phyloP scores from a whole-genome alignment of 2,888 invertebrate genomes.

The Gonocerus acuteangulatus region DNA sequence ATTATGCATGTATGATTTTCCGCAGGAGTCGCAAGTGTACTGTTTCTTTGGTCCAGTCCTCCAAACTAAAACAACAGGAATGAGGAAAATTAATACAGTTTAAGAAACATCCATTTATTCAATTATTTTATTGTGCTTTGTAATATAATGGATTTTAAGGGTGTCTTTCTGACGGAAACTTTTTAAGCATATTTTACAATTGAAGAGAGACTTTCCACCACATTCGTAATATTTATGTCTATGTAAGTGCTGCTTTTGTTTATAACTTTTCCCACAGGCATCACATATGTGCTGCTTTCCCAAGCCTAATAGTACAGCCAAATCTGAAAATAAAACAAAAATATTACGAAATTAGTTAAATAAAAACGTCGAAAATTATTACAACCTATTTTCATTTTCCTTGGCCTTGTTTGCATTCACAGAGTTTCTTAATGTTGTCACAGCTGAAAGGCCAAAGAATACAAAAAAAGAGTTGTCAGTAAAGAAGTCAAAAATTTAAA shows the following conservation, averaged over 20 bases:
- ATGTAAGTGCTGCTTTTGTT: constrained; percentile 30
- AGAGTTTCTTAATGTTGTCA: too few relatives aligned
- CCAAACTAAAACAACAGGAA: neutral
- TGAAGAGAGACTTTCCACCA: constrained; percentile 30
- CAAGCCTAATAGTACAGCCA: neutral
- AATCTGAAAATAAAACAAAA: neutral
- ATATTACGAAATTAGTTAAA: too few relatives aligned
- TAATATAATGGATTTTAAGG: constrained; percentile 25
- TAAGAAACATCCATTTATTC: neutral
- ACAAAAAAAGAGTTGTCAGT: too few relatives aligned
- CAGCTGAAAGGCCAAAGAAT: too few relatives aligned
- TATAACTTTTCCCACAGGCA: constrained; percentile 29
- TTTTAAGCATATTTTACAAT: constrained; percentile 29
- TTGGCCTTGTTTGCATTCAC: too few relatives aligned
- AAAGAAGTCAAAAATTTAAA: too few relatives aligned
- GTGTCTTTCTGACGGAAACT: constrained; percentile 33
- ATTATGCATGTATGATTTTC: neutral
- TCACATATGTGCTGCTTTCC: neutral
- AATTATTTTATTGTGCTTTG: constrained; percentile 6
- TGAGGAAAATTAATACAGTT: neutral
- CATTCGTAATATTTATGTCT: constrained; percentile 34
- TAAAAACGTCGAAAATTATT: too few relatives aligned
- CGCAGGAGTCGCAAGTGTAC: constrained; percentile 1
- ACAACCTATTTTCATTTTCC: too few relatives aligned
- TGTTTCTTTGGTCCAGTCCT: neutral